These are phyloP conservation scores for Erinaceus europaeus DNA, from an alignment of 2,113 vertebrate species.

Conservation along the genomic window DNA sequence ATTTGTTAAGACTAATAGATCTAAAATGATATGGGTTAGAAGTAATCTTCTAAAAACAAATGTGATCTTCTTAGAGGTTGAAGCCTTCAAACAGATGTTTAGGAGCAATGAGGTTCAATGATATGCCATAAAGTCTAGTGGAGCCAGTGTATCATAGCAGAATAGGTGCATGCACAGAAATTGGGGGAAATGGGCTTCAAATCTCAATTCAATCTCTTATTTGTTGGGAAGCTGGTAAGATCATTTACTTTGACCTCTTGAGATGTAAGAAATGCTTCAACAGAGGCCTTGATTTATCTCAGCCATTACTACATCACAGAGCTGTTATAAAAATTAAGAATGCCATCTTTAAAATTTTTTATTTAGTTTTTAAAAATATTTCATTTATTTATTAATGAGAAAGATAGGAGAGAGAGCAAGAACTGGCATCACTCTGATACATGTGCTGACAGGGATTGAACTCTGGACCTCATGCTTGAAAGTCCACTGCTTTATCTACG, in stretches of 20 bases:
- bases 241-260: not conserved
- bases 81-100: not conserved
- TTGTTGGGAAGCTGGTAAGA: not conserved
- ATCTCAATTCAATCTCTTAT: not conserved
- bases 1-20: not conserved
- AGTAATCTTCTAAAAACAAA: not conserved
- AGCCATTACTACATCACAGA: not conserved
- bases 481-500: no score
- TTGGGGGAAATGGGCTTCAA: not conserved
- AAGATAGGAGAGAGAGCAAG: no score
- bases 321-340: not conserved
- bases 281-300: no score
- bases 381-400: no score
- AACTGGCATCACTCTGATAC: no score
- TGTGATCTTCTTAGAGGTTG: not conserved
- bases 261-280: not conserved
- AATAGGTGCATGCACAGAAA: not conserved
- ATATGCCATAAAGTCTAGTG: not conserved
- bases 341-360: no score
- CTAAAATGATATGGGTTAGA: not conserved
- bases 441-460: no score
- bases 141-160: not conserved
- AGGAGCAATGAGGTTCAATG: not conserved
- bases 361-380: no score
- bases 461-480: no score